Evolutionary conservation across 2,113 vertebrate genomes (phyloP), one percentile per base, ranked within the genome.

Genomic region (Atrichornis clamosus): DNA sequence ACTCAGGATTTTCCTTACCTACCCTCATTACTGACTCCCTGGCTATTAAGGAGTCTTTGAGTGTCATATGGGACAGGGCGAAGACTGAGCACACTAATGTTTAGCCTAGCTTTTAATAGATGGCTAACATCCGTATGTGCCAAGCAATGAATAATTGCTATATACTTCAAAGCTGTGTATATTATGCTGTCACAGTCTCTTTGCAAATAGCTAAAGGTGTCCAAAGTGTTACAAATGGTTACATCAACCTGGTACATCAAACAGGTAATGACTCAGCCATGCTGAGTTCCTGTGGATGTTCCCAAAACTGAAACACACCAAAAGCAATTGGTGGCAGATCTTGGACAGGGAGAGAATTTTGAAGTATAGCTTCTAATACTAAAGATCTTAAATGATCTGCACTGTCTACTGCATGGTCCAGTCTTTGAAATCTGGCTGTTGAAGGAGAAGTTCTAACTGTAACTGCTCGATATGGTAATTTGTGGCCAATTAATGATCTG

Each of bases 381-480:
- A 58, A 50, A 80, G 21, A 21, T 41, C 1, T 63, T 56, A 50
- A 44, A 37, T 33, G 6, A 50, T 37, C 35, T 27, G 15, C 0
- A 0, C 52, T 65, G 44, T 50, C 23, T 22, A 24, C 12, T 65
- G 26, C 14, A 33, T 44, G 8, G 15, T 44, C 22, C 0, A 0
- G 15, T 10, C 55, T 53, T 37, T 81, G 59, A 50, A 80, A 58
- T 73, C 22, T 50, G 42, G 8, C 27, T 58, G 11, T 28, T 67
- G 47, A 79, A 75, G 24, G 18, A 19, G 24, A 80, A 76, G 42
- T 39, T 47, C 46, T 46, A 58, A 50, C 23, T 73, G 44, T 50
- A 50, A 37, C 27, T 33, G 12, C 14, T 69, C 12, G 49, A 15
- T 5, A 42, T 16, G 17, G 23, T 39, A 58, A 60, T 47, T 35